Evolutionary conservation across 1,140 invertebrate genomes (phyloP), one percentile per base, ranked within the genome.

Genomic region (Eurosta solidaginis): DNA sequence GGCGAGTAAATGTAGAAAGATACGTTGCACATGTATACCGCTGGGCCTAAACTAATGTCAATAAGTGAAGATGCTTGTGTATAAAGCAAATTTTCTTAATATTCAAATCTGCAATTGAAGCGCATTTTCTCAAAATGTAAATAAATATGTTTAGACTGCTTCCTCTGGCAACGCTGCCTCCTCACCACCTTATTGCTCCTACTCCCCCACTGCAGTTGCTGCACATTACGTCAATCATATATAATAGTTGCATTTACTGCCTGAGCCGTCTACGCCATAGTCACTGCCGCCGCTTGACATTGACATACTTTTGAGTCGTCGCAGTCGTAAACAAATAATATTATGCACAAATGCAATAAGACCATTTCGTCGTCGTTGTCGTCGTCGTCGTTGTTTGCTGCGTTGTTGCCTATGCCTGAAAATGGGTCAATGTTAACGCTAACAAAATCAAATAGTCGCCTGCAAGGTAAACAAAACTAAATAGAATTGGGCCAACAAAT

Each of bases 361-460:
- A 49, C 17, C 27, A 12, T 14, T n/a, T 52, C 20, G 4, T 14
- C 5, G 54, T 10, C 17, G 54, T 14, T 17, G 29, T 22, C 25
- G 54, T 20, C 54, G 54, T 59, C 27, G 59, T 9, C 10, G 59
- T 42, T 33, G 59, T 40, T 68, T 17, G 59, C 59, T 14, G 40
- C 10, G 59, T 42, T 33, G 59, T 40, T 68, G 36, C 33, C 59
- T 14, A 68, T 33, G 40, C 59, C 59, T 68, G 59, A 20, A 68
- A 68, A 68, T 68, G n/a, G 59, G 59, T 68, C 59, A 68, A 68
- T 20, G 59, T 68, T 33, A 68, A 68, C 59, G 59, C 59, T 68
- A 68, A 68, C 59, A 68, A 68, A n/a, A 68, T 68, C 59, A 36
- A 20, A 68, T 68, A 68, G 33, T 7, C 59, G 14, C 59, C n/a